These are phyloP conservation scores for Drosophila bocki DNA, from an alignment of 1,140 invertebrate species.

Conservation along the genomic window DNA sequence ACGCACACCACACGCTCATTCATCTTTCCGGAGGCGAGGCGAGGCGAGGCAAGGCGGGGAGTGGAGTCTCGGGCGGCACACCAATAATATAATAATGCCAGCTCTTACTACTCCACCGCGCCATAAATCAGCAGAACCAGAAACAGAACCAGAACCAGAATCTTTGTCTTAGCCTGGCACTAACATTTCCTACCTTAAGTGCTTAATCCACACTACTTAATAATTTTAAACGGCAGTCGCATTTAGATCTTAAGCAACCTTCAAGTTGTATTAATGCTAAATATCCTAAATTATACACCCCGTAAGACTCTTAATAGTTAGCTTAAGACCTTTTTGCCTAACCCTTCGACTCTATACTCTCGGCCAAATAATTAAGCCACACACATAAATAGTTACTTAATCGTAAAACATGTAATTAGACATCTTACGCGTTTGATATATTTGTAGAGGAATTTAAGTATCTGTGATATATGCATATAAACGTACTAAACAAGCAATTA, in stretches of 20 bases:
- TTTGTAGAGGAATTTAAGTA: constrained; percentile 55
- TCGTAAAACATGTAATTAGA: constrained; percentile 31
- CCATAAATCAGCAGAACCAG: constrained; percentile 31
- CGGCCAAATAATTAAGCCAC: constrained; percentile 45
- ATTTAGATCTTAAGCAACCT: constrained; percentile 25
- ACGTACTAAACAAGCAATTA: constrained; percentile 44
- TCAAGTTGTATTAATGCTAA: constrained; percentile 46
- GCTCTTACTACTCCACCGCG: constrained; percentile 14
- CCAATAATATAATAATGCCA: constrained; percentile 28
- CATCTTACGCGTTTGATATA: constrained; percentile 33
- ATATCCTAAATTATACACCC: constrained; percentile 16
- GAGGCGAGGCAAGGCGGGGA: not conserved
- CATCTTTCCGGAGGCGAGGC: constrained; percentile 29
- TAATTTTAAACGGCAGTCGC: constrained; percentile 38
- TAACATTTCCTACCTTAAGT: constrained; percentile 54
- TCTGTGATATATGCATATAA: constrained; percentile 75
- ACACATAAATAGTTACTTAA: constrained; percentile 37
- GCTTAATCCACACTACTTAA: constrained; percentile 49
- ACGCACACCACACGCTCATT: constrained; percentile 57
- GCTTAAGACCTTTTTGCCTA: constrained; percentile 26
- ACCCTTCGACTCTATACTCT: constrained; percentile 37
- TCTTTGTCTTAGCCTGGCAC: constrained; percentile 44
- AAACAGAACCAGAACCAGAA: constrained; percentile 18
- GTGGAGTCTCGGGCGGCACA: constrained; percentile 18
- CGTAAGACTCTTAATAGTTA: constrained; percentile 18